Conservation (phyloP, 1,140 invertebrate genomes). For the Acromyrmex heyeri region DNA sequence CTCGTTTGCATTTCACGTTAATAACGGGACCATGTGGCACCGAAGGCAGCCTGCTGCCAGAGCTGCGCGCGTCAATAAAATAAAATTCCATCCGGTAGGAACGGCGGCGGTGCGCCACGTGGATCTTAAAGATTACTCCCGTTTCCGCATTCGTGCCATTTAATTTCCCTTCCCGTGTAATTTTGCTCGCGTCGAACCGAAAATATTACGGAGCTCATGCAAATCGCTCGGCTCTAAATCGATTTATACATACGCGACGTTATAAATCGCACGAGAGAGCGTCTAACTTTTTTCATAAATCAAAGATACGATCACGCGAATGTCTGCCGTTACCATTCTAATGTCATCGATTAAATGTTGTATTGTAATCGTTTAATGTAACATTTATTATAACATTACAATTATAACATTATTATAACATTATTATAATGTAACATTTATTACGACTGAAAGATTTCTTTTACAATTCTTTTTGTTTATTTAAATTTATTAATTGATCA, state of each 20-base stretch:
- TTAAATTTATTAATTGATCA: background rate
- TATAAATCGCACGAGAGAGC: conserved; percentile 31
- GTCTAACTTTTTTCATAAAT: conserved; percentile 39
- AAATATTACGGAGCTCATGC: conserved; percentile 50
- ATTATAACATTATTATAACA: too few relatives aligned
- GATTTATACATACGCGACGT: conserved; percentile 49
- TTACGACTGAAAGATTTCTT: background rate
- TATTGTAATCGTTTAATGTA: background rate
- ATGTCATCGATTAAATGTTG: conserved; percentile 24
- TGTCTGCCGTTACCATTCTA: background rate
- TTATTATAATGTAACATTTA: background rate
- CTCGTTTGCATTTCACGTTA: conserved; percentile 76
- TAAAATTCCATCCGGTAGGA: conserved; percentile 68
- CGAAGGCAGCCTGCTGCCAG: conserved; percentile 58
- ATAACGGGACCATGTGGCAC: conserved; percentile 75
- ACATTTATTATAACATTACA: conserved; percentile 3
- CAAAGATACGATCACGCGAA: background rate
- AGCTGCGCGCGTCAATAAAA: conserved; percentile 73
- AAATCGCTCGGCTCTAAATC: conserved; percentile 35
- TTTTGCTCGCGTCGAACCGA: conserved; percentile 50
- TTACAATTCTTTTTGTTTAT: background rate
- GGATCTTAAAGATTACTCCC: conserved; percentile 75
- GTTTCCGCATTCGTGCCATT: conserved; percentile 70
- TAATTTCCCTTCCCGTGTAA: conserved; percentile 63
- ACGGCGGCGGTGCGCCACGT: conserved; percentile 66